Percentiles rank a stretch among this genome's conserved stretches.
phyloP scores from a whole-genome alignment of 2,113 vertebrate genomes.

The Lichenostomus cassidix region DNA sequence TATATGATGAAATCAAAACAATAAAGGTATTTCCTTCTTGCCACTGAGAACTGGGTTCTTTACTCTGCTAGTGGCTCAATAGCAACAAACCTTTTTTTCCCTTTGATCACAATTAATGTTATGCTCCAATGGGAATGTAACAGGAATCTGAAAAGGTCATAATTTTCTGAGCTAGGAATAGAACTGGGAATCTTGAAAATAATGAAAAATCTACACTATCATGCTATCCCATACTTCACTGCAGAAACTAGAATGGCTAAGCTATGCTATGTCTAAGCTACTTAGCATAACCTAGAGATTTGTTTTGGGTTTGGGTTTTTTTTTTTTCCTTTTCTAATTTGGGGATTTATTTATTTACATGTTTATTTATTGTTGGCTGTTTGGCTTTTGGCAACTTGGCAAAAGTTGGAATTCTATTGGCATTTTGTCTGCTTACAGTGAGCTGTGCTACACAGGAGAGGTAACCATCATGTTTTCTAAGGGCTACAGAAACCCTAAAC shows the following conservation, averaged over 20 bases:
- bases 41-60: no score
- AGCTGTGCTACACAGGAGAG: neutral
- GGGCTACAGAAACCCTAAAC: neutral
- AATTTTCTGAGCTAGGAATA: neutral
- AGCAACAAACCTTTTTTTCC: neutral
- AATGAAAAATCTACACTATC: neutral
- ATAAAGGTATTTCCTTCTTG: no score
- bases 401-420: neutral
- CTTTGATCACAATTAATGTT: neutral
- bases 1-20: no score
- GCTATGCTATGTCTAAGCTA: neutral
- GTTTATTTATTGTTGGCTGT: neutral
- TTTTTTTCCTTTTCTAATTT: neutral
- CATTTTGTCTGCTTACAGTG: neutral
- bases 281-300: neutral
- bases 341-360: neutral
- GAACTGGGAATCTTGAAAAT: neutral
- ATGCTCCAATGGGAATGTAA: neutral
- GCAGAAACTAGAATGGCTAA: neutral
- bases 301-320: neutral
- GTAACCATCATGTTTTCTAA: neutral
- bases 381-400: neutral
- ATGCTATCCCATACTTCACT: neutral
- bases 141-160: neutral
- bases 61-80: no score